These are phyloP conservation scores for Micromussa lordhowensis DNA, from an alignment of 92 coral and sea anemone species.

Conservation along the genomic window DNA sequence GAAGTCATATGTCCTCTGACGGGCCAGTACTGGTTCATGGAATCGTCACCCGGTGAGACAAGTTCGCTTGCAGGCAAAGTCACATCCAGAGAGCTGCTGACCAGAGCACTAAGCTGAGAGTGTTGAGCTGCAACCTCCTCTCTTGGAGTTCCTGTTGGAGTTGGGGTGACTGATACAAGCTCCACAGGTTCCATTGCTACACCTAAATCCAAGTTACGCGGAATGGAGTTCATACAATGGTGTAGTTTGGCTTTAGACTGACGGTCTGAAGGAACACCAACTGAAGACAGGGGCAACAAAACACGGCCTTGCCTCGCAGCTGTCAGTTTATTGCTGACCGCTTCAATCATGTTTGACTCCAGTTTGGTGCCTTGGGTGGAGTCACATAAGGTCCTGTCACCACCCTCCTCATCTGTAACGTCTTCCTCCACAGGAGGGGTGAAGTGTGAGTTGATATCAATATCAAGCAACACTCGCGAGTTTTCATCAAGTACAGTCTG, in stretches of 20 bases:
- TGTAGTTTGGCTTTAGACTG: slow-evolving; percentile 51
- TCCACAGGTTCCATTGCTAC: slow-evolving; percentile 92
- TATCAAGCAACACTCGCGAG: slow-evolving; percentile 71
- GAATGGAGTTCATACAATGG: slow-evolving; percentile 91
- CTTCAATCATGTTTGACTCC: slow-evolving; percentile 30
- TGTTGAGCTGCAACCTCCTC: slow-evolving; percentile 29
- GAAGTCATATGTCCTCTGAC: slow-evolving; percentile 46
- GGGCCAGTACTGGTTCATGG: slow-evolving; percentile 17
- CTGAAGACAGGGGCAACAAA: slow-evolving; percentile 58
- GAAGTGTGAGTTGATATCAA: slow-evolving; percentile 82
- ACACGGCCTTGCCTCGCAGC: slow-evolving; percentile 51
- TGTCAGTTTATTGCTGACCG: slow-evolving; percentile 43
- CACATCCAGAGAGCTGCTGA: slow-evolving; percentile 54
- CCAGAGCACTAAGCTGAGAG: slow-evolving; percentile 34
- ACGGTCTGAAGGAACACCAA: slow-evolving; percentile 77
- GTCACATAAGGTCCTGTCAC: not conserved
- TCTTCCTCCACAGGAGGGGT: slow-evolving; percentile 81
- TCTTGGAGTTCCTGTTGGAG: slow-evolving; percentile 68
- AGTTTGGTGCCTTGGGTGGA: slow-evolving; percentile 3
- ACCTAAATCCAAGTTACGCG: slow-evolving; percentile 73
- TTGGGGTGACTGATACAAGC: slow-evolving; percentile 71
- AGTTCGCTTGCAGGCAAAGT: slow-evolving; percentile 57
- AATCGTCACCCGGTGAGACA: slow-evolving; percentile 45
- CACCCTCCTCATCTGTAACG: not conserved
- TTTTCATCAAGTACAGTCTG: slow-evolving; percentile 46